Evolutionary conservation across 2,888 invertebrate species (phyloP).

Genomic region (Eretmocerus hayati): DNA sequence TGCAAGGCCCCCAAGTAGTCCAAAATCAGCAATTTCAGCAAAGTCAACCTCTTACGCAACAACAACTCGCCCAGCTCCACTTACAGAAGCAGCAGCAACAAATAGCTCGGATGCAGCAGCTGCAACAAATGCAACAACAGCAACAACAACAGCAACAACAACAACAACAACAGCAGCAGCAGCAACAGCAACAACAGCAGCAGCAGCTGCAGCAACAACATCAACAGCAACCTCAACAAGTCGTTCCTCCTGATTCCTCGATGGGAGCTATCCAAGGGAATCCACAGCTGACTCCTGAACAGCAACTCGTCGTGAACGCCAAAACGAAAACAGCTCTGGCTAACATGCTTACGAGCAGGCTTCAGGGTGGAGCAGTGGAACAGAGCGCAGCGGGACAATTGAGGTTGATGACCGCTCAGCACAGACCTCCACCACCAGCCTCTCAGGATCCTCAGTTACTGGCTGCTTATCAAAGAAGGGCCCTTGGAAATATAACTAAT

Average conservation of each 20-base stretch:
- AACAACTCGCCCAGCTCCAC: conserved; percentile 48
- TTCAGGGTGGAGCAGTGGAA: conserved; percentile 53
- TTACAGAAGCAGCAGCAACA: conserved; percentile 47
- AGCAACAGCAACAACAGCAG: conserved; percentile 59
- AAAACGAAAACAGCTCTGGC: conserved; percentile 94
- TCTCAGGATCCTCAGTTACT: conserved; percentile 46
- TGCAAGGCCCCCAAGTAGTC: conserved; percentile 32
- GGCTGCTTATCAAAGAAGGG: conserved; percentile 45
- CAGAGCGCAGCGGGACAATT: conserved; percentile 50
- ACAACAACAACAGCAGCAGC: conserved; percentile 54
- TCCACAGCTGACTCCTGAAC: conserved; percentile 43
- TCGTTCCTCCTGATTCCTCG: conserved; percentile 33
- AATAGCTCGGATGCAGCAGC: conserved; percentile 35
- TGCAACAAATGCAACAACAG: conserved; percentile 48
- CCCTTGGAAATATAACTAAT: conserved; percentile 53
- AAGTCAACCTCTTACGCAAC: conserved; percentile 43
- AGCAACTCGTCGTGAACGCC: conserved; percentile 66
- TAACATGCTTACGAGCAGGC: conserved; percentile 82
- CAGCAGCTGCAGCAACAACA: conserved; percentile 53
- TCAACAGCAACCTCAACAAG: conserved; percentile 54
- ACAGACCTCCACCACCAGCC: conserved; percentile 55
- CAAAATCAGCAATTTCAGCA: conserved; percentile 39
- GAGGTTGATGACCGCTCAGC: conserved; percentile 79
- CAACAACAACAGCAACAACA: conserved; percentile 57
- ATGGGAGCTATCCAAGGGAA: conserved; percentile 36